Conservation (phyloP, 2,113 vertebrate species). For the Eublepharis macularius region DNA sequence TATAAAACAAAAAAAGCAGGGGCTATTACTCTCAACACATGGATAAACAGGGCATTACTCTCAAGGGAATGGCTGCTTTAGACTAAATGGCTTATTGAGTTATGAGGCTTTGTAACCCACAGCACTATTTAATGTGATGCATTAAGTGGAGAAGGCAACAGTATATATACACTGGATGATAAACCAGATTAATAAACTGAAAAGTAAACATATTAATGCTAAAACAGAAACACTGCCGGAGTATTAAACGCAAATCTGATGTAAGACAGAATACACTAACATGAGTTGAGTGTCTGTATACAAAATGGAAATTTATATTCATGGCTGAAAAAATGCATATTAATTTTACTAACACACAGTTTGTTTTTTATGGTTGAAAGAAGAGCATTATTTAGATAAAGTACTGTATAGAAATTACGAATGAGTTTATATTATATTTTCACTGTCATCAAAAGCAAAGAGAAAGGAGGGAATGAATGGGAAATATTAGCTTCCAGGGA, state of each 20-base stretch:
- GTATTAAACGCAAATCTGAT: neutral
- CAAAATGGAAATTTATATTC: constrained; percentile 14
- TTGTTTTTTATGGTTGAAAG: constrained; percentile 29
- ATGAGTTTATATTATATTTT: constrained; percentile 62
- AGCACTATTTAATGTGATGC: neutral
- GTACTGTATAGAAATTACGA: constrained; percentile 53
- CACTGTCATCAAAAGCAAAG: constrained; percentile 63
- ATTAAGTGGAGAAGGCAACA: neutral
- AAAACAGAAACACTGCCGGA: neutral
- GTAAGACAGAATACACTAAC: neutral
- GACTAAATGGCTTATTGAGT: neutral
- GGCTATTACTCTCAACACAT: neutral
- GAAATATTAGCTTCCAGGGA: constrained; percentile 58
- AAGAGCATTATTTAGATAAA: constrained; percentile 44
- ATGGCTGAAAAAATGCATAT: constrained; percentile 13
- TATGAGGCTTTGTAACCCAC: neutral
- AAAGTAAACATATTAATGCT: neutral
- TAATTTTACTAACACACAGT: constrained; percentile 36
- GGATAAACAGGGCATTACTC: neutral
- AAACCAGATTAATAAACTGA: constrained; percentile 2
- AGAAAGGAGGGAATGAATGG: neutral
- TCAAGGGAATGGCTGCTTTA: neutral
- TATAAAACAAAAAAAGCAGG: too few species aligned
- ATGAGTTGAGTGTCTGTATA: constrained; percentile 18
- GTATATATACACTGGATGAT: neutral